Evolutionary conservation across 1,140 invertebrate species (phyloP), one percentile per base, ranked within the genome.

Genomic region (Orius laevigatus): DNA sequence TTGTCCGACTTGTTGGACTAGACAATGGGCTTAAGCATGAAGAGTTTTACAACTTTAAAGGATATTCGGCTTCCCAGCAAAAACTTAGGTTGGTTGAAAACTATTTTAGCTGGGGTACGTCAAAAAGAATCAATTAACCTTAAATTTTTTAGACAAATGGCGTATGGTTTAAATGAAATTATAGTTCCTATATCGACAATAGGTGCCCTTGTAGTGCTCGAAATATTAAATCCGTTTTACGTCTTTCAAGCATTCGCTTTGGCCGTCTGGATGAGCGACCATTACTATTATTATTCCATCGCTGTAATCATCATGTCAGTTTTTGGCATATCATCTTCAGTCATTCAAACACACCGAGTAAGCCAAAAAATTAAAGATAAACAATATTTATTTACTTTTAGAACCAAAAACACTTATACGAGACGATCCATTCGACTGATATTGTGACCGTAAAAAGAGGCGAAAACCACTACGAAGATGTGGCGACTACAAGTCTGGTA

Each of bases 191-290:
- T 86, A 1, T 74, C 83, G 55, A 73, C 76, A 43, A 69, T 86
- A 18, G 59, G 76, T 43, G 74, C 75, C 3, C 64, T 91, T 5
- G 63, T 89, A 1, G 62, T 86, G 10, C 61, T 88, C 10, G 86
- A 90, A 67, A 75, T 84, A 16, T 73, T 97, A 40, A 92, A 92
- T 61, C 94, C 94, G 0, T 97, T 95, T 66, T 97, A 97, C 64
- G 80, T 97, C 41, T 94, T 93, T 64, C 89, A 94, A 80, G 63
- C 85, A 38, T 90, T 88, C 62, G 88, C 84, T 6, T 71, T 90
- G 9, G 65, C 73, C 2, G 72, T 90, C 31, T 91, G 85, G 84
- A 66, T 85, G 3, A 69, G 74, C 1, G 85, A 90, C 56, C 67
- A 74, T 9, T 93, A 93, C 59, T 75, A 79, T 49, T 90, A 88